Conservation (phyloP, 2,797 vertebrate species). For the Rachycentron canadum region DNA sequence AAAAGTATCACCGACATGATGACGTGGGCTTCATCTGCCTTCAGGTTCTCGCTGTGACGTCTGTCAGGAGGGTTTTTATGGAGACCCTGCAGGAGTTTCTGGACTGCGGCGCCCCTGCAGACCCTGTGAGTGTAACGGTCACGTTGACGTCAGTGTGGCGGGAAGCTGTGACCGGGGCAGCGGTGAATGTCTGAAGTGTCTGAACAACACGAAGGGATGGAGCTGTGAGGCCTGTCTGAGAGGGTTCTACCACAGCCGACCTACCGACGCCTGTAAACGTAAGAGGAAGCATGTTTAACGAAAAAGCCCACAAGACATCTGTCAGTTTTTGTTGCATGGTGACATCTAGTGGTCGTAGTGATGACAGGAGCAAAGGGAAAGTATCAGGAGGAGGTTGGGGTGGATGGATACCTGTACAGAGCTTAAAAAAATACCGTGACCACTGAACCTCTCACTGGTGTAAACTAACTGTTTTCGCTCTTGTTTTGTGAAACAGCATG, state of each 20-base stretch:
- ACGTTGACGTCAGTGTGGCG: slow-evolving; percentile 78
- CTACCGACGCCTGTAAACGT: slow-evolving; percentile 87
- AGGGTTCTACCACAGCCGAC: slow-evolving; percentile 83
- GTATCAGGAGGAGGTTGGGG: too few relatives aligned
- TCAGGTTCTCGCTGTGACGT: slow-evolving; percentile 89
- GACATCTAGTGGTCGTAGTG: too few relatives aligned
- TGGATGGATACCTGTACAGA: too few relatives aligned
- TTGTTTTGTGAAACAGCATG: slow-evolving; percentile 85
- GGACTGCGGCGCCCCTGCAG: slow-evolving; percentile 82
- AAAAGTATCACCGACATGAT: background rate
- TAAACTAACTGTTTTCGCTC: background rate
- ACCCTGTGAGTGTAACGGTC: slow-evolving; percentile 88
- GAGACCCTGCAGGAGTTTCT: slow-evolving; percentile 83
- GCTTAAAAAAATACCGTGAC: background rate
- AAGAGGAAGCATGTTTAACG: slow-evolving; percentile 18
- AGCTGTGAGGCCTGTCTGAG: slow-evolving; percentile 84
- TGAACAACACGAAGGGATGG: slow-evolving; percentile 83
- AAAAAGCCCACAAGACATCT: too few relatives aligned
- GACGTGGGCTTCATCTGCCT: background rate
- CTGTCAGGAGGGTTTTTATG: slow-evolving; percentile 91
- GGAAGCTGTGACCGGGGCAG: slow-evolving; percentile 87
- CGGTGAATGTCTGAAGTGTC: slow-evolving; percentile 88
- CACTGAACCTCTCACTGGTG: background rate
- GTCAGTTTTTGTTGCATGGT: too few relatives aligned
- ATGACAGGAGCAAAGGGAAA: too few relatives aligned